phyloP scores from a whole-genome alignment of 2,113 vertebrate genomes.

The Mormyrus lacerda region DNA sequence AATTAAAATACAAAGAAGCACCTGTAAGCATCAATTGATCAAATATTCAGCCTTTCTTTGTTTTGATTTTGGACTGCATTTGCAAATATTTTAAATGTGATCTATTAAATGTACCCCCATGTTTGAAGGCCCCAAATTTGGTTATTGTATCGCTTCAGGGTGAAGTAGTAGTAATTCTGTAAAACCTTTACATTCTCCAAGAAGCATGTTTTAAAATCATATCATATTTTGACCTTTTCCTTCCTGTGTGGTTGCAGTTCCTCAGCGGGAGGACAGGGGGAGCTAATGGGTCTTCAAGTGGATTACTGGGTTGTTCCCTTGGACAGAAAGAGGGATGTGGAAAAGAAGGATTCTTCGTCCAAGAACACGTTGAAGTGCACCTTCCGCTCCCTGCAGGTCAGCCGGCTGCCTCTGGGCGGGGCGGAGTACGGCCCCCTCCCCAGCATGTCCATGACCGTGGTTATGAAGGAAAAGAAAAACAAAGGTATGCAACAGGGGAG shows the following conservation, averaged over 20 bases:
- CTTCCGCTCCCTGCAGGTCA: constrained; percentile 98
- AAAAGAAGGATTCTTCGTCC: constrained; percentile 81
- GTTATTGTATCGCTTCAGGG: background rate
- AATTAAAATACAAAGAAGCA: background rate
- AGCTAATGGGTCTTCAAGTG: constrained; percentile 95
- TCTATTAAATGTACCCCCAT: background rate
- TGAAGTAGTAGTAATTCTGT: background rate
- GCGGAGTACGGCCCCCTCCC: constrained; percentile 68
- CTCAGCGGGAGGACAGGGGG: constrained; percentile 48
- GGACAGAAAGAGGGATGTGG: constrained; percentile 82
- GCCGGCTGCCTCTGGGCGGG: constrained; percentile 76
- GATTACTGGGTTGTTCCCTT: constrained; percentile 88
- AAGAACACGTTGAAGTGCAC: constrained; percentile 97
- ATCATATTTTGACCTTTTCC: background rate
- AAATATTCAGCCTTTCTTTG: background rate
- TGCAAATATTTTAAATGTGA: background rate
- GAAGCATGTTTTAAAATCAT: background rate
- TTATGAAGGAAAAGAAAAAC: constrained; percentile 97
- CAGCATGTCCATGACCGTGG: constrained; percentile 92
- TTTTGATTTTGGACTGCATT: background rate
- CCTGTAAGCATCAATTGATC: background rate
- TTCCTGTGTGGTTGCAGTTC: constrained; percentile 40
- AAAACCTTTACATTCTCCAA: background rate
- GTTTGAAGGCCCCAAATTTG: background rate
- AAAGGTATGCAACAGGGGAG: constrained; percentile 65